A percentile compares a stretch with the other conserved stretches of the same genome.
Conservation (phyloP, 2,797 vertebrate genomes). For the Cryptoblepharus egeriae region DNA sequence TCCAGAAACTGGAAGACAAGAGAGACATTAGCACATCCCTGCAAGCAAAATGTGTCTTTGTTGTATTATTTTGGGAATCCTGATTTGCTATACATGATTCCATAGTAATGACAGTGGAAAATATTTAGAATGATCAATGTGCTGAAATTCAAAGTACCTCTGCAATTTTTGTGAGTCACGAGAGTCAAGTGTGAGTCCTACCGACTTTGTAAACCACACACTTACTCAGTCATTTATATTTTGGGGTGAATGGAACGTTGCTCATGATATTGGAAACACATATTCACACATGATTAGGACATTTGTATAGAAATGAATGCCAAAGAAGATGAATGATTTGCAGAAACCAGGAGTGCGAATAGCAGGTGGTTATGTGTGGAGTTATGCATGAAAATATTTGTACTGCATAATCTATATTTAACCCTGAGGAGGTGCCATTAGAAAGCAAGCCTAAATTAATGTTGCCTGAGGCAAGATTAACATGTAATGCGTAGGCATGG, state of each 20-base stretch:
- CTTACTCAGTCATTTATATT: neutral
- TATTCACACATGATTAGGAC: neutral
- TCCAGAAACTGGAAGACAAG: neutral
- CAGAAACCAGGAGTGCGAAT: neutral
- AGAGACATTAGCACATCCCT: too few relatives aligned
- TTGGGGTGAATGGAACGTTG: neutral
- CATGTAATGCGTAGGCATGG: constrained; percentile 34
- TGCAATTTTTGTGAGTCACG: neutral
- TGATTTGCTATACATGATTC: neutral
- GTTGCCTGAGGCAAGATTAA: constrained; percentile 66
- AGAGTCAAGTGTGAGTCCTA: neutral
- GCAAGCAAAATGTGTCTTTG: neutral
- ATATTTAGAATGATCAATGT: neutral
- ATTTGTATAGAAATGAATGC: constrained; percentile 8
- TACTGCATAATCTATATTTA: constrained; percentile 31
- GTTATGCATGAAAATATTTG: constrained; percentile 33
- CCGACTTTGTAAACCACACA: neutral
- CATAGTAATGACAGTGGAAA: neutral
- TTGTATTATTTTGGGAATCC: neutral
- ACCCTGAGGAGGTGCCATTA: constrained; percentile 36
- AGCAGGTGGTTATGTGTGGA: neutral
- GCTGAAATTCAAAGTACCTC: neutral
- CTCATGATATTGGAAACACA: neutral
- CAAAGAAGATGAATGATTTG: constrained; percentile 14
- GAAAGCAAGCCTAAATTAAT: constrained; percentile 50